Conservation (phyloP, 2,797 vertebrate species). For the Hybognathus amarus region DNA sequence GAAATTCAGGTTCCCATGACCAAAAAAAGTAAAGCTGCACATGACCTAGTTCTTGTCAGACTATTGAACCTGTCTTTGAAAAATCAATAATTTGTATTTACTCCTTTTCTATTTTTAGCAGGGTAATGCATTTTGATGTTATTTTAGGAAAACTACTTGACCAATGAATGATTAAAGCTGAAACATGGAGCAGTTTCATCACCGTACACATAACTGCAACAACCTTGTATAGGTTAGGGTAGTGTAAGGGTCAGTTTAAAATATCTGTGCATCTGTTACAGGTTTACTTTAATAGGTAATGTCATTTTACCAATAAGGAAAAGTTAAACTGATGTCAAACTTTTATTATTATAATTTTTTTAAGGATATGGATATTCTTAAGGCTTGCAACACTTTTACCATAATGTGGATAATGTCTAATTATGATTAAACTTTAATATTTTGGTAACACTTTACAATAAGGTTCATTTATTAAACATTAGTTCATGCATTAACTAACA, state of each 20-base stretch:
- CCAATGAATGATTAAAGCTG: slow-evolving; percentile 32
- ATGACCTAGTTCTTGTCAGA: slow-evolving; percentile 5
- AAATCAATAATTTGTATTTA: slow-evolving; percentile 41
- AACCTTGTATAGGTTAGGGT: slow-evolving; percentile 9
- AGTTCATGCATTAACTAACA: no score
- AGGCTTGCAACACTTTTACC: background rate
- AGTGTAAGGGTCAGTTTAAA: background rate
- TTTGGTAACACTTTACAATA: no score
- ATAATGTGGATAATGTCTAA: background rate
- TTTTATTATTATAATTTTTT: no score
- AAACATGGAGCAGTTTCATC: background rate
- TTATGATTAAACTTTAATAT: background rate
- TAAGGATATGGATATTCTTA: no score
- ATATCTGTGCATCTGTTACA: background rate
- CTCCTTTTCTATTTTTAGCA: slow-evolving; percentile 36
- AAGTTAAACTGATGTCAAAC: background rate
- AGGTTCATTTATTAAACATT: no score
- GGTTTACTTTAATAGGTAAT: background rate
- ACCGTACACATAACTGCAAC: background rate
- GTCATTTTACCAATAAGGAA: background rate
- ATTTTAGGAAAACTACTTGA: slow-evolving; percentile 24
- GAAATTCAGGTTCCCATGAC: background rate
- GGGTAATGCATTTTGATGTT: slow-evolving; percentile 5
- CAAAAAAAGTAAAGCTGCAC: background rate
- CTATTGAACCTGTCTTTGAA: slow-evolving; percentile 1